These are phyloP conservation scores for Cataglyphis albicans DNA, from an alignment of 2,888 invertebrate genomes.

Conservation along the genomic window DNA sequence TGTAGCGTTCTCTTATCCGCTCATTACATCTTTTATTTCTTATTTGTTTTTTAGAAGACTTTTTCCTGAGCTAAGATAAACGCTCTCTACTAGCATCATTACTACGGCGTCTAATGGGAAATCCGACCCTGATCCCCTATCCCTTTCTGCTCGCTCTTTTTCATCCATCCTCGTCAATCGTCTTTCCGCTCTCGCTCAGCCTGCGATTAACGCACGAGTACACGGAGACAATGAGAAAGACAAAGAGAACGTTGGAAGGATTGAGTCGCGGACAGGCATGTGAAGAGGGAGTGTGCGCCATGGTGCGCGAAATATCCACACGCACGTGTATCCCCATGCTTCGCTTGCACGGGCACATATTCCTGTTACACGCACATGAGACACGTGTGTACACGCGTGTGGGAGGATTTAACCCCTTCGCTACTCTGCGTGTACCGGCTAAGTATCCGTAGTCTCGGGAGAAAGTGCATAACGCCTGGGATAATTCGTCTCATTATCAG, in stretches of 20 bases:
- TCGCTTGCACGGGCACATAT: conserved; percentile 10
- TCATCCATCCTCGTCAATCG: conserved; percentile 3
- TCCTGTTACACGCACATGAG: conserved; percentile 4
- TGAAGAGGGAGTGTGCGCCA: conserved; percentile 3
- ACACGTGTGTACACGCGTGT: conserved; percentile 8
- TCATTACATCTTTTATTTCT: conserved; percentile 7
- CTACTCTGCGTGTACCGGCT: conserved; percentile 15
- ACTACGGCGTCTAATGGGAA: conserved; percentile 16
- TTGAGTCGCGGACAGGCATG: conserved; percentile 25
- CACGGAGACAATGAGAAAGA: conserved; percentile 46
- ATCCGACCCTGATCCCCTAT: conserved; percentile 12
- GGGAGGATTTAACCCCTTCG: conserved; percentile 42
- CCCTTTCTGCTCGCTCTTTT: background rate
- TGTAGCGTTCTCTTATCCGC: background rate
- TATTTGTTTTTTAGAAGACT: conserved; percentile 8
- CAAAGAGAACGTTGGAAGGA: conserved; percentile 38
- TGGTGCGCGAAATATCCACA: conserved; percentile 30
- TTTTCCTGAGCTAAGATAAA: conserved; percentile 13
- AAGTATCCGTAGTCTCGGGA: conserved; percentile 18
- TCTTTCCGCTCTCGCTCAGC: conserved; percentile 17
- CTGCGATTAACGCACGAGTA: conserved; percentile 46
- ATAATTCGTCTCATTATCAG: background rate
- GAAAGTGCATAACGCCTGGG: conserved; percentile 30
- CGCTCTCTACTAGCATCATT: background rate
- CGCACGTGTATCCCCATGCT: conserved; percentile 32